A percentile compares a stretch with the other conserved stretches of the same genome.
These are phyloP conservation scores for Haemorhous mexicanus DNA, from an alignment of 2,113 vertebrate genomes.

Conservation along the genomic window DNA sequence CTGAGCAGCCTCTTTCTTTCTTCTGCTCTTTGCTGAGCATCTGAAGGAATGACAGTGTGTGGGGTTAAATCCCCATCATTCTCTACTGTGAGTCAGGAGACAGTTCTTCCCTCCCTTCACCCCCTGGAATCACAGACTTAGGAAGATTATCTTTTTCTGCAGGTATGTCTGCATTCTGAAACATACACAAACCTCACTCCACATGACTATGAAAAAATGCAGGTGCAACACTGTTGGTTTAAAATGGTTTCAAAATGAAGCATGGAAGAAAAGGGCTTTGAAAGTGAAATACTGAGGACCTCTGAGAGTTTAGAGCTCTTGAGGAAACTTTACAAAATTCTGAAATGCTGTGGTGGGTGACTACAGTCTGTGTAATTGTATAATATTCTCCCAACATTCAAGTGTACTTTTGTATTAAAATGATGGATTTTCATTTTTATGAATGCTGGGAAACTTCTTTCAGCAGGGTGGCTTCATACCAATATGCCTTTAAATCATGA, in stretches of 20 bases:
- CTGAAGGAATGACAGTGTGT: not conserved
- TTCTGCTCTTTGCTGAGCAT: not conserved
- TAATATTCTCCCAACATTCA: not conserved
- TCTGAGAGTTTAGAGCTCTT: not conserved
- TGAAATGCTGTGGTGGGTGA: not conserved
- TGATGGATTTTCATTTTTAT: not conserved
- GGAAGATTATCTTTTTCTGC: not conserved
- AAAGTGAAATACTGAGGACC: not conserved
- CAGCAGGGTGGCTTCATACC: not conserved
- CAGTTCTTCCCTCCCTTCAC: not conserved
- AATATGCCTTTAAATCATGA: not conserved
- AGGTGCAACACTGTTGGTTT: not conserved
- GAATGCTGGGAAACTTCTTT: not conserved
- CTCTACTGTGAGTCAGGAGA: not conserved
- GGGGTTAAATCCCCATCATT: not conserved
- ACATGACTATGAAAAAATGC: not conserved
- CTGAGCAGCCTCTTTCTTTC: not conserved
- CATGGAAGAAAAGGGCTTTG: not conserved
- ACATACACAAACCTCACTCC: not conserved
- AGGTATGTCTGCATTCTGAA: not conserved
- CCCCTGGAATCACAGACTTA: not conserved
- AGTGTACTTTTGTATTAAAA: not conserved
- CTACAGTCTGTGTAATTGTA: not conserved
- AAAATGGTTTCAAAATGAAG: not conserved
- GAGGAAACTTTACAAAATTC: not conserved